Percentiles rank a stretch among this genome's conserved stretches.
phyloP scores from a whole-genome alignment of 35 echinoderm and acorn worm genomes.

The Holothuria glaberrima region DNA sequence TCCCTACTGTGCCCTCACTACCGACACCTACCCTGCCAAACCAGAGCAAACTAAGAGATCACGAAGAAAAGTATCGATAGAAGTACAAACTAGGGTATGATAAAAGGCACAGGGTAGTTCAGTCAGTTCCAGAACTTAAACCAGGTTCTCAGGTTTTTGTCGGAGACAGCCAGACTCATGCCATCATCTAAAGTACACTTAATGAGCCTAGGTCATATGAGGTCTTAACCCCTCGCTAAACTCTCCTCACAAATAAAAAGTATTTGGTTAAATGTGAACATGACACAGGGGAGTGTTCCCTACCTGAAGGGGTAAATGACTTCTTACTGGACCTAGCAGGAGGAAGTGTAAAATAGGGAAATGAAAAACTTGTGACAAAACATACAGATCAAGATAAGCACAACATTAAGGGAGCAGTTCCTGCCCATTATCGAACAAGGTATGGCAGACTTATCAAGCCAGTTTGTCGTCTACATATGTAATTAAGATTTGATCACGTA shows the following conservation, averaged over 20 bases:
- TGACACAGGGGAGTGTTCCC: not conserved
- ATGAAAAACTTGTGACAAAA: not conserved
- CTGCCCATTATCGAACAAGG: not conserved
- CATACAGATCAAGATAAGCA: not conserved
- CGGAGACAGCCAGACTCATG: no score
- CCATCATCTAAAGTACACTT: not conserved
- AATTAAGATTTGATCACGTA: no score
- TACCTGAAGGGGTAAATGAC: constrained; percentile 28
- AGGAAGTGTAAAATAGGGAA: not conserved
- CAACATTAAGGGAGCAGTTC: not conserved
- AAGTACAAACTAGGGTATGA: no score
- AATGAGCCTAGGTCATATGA: not conserved
- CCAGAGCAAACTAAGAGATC: no score
- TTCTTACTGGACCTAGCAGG: not conserved
- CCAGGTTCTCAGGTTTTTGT: no score
- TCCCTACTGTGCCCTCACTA: constrained; percentile 35
- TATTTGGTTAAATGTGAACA: no score
- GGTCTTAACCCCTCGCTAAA: no score
- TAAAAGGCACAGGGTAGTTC: no score
- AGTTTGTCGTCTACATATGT: not conserved
- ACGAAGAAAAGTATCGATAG: no score
- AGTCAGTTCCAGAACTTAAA: no score
- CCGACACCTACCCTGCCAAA: constrained; percentile 19
- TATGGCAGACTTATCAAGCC: constrained; percentile 8
- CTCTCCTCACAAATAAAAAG: not conserved